phyloP scores from a whole-genome alignment of 2,888 invertebrate genomes.

The Nymphalis c-album region DNA sequence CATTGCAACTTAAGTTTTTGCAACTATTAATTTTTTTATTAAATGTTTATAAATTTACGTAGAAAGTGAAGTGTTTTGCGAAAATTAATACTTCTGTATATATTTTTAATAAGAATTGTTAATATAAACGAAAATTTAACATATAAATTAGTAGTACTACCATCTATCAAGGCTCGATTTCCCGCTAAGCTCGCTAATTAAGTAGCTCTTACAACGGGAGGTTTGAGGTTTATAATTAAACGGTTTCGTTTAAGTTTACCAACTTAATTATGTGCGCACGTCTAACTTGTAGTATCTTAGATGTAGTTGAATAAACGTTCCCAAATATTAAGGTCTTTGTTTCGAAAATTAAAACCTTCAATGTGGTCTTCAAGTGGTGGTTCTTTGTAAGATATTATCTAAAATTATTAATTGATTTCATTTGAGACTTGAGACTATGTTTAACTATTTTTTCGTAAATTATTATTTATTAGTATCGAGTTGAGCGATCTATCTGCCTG shows the following conservation, averaged over 20 bases:
- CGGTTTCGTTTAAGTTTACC: constrained; percentile 58
- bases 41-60: too few species aligned
- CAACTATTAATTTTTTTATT: too few species aligned
- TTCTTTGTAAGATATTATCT: too few species aligned
- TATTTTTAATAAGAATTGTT: constrained; percentile 1
- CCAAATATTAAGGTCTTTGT: neutral
- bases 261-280: constrained; percentile 51
- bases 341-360: neutral
- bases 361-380: too few species aligned
- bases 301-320: neutral
- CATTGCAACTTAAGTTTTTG: too few species aligned
- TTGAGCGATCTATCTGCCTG: too few species aligned
- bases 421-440: too few species aligned
- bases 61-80: too few species aligned
- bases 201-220: constrained; percentile 49
- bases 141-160: constrained; percentile 35
- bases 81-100: neutral
- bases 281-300: constrained; percentile 19
- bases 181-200: constrained; percentile 54
- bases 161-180: constrained; percentile 45
- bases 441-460: too few species aligned
- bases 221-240: constrained; percentile 60
- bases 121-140: constrained; percentile 25
- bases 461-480: too few species aligned
- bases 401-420: too few species aligned